Percentiles rank a stretch among this genome's conserved stretches.
Evolutionary conservation across 2,113 vertebrate species (phyloP).

Genomic region (Odocoileus hemionus): DNA sequence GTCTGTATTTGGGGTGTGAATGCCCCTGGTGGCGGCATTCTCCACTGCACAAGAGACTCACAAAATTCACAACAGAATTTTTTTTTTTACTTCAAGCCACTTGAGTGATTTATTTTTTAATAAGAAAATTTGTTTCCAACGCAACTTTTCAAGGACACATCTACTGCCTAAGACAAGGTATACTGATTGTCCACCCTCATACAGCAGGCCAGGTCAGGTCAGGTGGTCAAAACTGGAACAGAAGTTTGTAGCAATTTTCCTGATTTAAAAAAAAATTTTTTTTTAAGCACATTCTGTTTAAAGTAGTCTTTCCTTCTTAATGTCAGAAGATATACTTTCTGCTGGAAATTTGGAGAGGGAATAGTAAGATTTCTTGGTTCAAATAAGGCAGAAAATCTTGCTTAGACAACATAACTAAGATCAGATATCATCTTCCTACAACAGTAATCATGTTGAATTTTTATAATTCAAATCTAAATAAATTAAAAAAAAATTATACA

Average conservation of each 20-base stretch:
- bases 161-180: background rate
- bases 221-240: background rate
- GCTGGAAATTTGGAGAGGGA: background rate
- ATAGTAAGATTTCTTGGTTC: slow-evolving; percentile 19
- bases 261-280: background rate
- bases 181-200: background rate
- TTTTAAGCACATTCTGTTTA: background rate
- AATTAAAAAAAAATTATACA: slow-evolving; percentile 62
- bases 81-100: background rate
- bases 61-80: background rate
- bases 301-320: background rate
- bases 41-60: background rate
- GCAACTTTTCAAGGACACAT: background rate
- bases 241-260: background rate
- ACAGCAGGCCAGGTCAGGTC: background rate
- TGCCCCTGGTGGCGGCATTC: background rate
- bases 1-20: background rate
- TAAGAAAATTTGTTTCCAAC: background rate
- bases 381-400: slow-evolving; percentile 35
- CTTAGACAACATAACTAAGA: background rate
- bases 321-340: background rate
- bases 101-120: background rate
- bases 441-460: slow-evolving; percentile 6
- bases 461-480: slow-evolving; percentile 71
- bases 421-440: background rate